A percentile compares a stretch with the other conserved stretches of the same genome.
phyloP scores from a whole-genome alignment of 2,113 vertebrate genomes.

The Sigmodon hispidus region DNA sequence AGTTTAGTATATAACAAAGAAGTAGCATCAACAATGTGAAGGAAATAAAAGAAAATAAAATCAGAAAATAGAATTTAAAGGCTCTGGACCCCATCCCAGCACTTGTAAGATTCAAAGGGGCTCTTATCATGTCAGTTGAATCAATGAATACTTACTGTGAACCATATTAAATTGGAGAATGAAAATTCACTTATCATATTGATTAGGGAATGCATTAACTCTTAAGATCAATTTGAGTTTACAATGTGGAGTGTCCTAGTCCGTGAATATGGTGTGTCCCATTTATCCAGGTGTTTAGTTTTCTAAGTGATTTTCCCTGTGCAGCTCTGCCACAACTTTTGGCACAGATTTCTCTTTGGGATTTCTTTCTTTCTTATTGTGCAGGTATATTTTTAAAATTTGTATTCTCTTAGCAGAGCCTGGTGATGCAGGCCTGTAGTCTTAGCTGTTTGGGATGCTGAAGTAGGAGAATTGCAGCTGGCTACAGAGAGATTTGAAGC shows the following conservation, averaged over 20 bases:
- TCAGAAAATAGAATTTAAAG: background rate
- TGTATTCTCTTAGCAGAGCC: background rate
- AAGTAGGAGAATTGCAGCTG: background rate
- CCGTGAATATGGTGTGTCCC: no score
- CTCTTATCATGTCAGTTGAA: background rate
- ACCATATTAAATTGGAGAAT: background rate
- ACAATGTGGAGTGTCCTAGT: background rate
- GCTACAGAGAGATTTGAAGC: background rate
- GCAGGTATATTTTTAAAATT: background rate
- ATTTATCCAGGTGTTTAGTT: background rate
- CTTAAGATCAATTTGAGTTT: background rate
- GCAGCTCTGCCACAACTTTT: background rate
- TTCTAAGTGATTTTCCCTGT: background rate
- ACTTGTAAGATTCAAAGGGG: background rate
- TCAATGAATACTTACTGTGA: background rate
- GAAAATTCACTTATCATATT: background rate
- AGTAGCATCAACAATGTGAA: background rate
- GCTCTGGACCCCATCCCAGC: background rate
- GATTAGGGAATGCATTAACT: background rate
- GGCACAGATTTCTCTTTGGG: background rate
- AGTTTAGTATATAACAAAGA: constrained; percentile 17
- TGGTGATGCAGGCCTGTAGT: background rate
- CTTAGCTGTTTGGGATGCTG: background rate
- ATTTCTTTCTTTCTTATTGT: background rate
- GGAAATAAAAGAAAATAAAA: constrained; percentile 6